Base-by-base conservation (phyloP, 2,113 vertebrate genomes). In the Cheirogaleus medius region DNA sequence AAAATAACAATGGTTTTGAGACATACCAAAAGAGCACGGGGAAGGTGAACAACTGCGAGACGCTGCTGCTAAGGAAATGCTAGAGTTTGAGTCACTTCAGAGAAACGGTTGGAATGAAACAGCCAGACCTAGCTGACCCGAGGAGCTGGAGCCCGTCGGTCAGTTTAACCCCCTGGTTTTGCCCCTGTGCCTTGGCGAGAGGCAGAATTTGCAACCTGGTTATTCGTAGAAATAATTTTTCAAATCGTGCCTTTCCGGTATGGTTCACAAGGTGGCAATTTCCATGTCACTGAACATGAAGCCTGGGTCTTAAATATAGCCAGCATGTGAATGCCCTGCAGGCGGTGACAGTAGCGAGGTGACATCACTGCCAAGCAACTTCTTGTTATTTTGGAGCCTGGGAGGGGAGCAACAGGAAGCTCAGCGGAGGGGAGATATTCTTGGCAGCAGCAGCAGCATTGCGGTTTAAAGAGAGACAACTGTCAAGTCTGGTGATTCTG, bases 281-380 rank as follows among this genome's bases (percentile, higher is more conserved):
- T 97, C 97, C 77, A 60, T 97, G 97, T 96, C 97, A 90, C 80
- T 58, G 93, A 83, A 81, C 97, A 71, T 90, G 97, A 95, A 97
- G 97, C 81, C 96, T 76, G 80, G 83, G 34, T 97, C 97, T 97
- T 97, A 97, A 97, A 97, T 97, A 96, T 44, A 98, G 92, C 90
- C 74, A 56, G 96, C 93, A 29, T 97, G 97, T 84, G 96, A 93
- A 94, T 66, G 95, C 97, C 97, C 92, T 69, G 93, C 90, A 94
- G 96, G 97, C 54, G 9, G 87, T 93, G 96, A 90, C 91, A 94
- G 87, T 42, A 58, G 52, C 64, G 9, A 9, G 90, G 90, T 97
- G 97, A 97, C 97, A 58, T 97, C 97, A 97, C 94, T 68, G 93
- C 96, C 80, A 82, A 87, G 93, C 88, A 34, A 29, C 81, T 94